Conservation (phyloP, 37 sponge, comb jelly and placozoan species). For the Aplysina aerophoba region DNA sequence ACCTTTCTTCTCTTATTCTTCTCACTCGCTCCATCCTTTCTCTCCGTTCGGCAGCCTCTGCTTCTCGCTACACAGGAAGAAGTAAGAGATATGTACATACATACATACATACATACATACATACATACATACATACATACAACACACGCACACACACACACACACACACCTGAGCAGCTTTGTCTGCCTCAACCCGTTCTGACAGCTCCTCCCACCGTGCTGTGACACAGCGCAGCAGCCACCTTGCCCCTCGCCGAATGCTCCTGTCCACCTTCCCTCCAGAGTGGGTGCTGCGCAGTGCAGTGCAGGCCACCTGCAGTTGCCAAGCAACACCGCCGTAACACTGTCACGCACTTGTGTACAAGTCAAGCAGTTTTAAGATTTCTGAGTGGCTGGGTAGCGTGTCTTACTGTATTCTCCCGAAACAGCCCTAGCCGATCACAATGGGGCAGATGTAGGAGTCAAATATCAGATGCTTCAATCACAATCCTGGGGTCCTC, state of each 20-base stretch:
- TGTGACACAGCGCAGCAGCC: constrained; percentile 45
- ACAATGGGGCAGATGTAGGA: no score
- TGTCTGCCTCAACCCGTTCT: constrained; percentile 42
- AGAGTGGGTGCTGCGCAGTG: constrained; percentile 33
- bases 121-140: neutral
- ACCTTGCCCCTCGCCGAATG: constrained; percentile 37
- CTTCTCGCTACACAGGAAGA: constrained; percentile 11
- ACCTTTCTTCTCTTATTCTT: constrained; percentile 69
- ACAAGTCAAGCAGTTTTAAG: no score
- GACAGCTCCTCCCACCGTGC: constrained; percentile 27
- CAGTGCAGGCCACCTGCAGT: constrained; percentile 48
- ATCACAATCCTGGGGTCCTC: no score
- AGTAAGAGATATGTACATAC: neutral
- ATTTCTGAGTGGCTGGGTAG: no score
- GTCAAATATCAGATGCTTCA: no score
- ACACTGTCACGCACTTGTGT: neutral
- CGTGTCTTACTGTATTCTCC: no score
- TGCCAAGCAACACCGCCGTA: neutral
- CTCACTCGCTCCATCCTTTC: constrained; percentile 66
- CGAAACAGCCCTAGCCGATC: no score
- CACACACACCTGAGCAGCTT: neutral
- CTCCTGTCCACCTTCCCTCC: constrained; percentile 29
- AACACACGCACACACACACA: neutral
- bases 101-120: neutral
- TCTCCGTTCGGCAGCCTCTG: constrained; percentile 46